Evolutionary conservation across 2,888 invertebrate species (phyloP).

Genomic region (Ennomos erosarius): DNA sequence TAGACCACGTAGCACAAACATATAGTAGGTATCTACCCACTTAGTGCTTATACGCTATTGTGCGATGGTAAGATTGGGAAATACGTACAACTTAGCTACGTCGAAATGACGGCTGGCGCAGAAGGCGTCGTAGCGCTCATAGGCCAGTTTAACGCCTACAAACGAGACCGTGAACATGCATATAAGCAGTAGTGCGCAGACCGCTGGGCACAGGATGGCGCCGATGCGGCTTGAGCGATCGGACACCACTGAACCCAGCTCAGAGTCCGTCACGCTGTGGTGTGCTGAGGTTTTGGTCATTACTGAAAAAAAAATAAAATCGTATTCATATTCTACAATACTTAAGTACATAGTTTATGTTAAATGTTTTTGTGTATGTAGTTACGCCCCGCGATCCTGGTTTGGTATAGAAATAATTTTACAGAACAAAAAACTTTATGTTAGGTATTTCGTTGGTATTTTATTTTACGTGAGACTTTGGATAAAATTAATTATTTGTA

Average conservation of each 20-base stretch:
- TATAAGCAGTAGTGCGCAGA: slow-evolving; percentile 69
- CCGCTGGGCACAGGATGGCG: slow-evolving; percentile 69
- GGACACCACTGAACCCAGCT: slow-evolving; percentile 55
- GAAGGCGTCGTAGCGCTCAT: slow-evolving; percentile 67
- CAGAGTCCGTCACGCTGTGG: slow-evolving; percentile 63
- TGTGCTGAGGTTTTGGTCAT: slow-evolving; percentile 62
- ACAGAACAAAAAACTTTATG: too few relatives aligned
- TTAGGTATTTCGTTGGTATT: too few relatives aligned
- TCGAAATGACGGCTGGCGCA: slow-evolving; percentile 60
- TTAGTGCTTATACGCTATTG: background rate
- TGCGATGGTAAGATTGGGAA: slow-evolving; percentile 52
- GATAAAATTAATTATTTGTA: too few relatives aligned
- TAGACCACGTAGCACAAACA: too few relatives aligned
- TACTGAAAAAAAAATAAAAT: slow-evolving; percentile 44
- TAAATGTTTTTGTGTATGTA: too few relatives aligned
- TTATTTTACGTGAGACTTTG: too few relatives aligned
- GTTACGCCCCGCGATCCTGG: too few relatives aligned
- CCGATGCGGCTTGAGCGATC: slow-evolving; percentile 57
- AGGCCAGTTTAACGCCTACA: slow-evolving; percentile 63
- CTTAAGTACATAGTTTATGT: too few relatives aligned
- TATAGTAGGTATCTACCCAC: too few relatives aligned
- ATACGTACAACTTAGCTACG: slow-evolving; percentile 59
- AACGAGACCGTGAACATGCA: slow-evolving; percentile 62
- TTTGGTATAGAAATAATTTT: too few relatives aligned
- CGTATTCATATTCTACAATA: too few relatives aligned